These are phyloP conservation scores for Drosophila nigricruria DNA, from an alignment of 2,888 invertebrate genomes.

Conservation along the genomic window DNA sequence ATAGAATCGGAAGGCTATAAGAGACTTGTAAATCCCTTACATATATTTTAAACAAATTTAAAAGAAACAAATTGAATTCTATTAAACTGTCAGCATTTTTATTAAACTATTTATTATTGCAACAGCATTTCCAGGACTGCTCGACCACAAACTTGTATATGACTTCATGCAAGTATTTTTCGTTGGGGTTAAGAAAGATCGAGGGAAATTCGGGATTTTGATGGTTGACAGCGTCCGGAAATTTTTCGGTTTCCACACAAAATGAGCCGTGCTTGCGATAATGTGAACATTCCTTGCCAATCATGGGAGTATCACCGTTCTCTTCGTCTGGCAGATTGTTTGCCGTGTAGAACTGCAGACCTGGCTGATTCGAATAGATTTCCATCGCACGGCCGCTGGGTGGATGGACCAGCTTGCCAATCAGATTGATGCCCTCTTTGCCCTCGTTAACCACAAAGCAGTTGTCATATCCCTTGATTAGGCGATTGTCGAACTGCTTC, in stretches of 20 bases:
- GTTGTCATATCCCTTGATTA: conserved; percentile 82
- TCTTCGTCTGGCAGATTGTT: conserved; percentile 90
- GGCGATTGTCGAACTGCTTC: conserved; percentile 85
- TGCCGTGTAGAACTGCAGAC: conserved; percentile 95
- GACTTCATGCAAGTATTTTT: conserved; percentile 82
- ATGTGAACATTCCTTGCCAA: conserved; percentile 89
- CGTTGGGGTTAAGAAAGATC: conserved; percentile 89
- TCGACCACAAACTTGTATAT: conserved; percentile 64
- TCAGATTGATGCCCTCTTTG: conserved; percentile 29
- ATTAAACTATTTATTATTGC: conserved; percentile 35
- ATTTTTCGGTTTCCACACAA: conserved; percentile 96
- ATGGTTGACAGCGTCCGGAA: conserved; percentile 94
- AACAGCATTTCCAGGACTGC: conserved; percentile 69
- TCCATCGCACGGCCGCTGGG: conserved; percentile 90
- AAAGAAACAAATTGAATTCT: neutral
- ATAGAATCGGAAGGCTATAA: too few relatives aligned
- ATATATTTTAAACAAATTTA: neutral
- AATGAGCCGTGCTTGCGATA: conserved; percentile 93
- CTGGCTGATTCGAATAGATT: conserved; percentile 94
- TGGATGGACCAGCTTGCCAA: conserved; percentile 86
- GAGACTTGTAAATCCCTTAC: too few relatives aligned
- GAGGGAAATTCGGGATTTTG: conserved; percentile 91
- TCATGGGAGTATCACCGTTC: conserved; percentile 86
- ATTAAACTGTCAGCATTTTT: conserved; percentile 30
- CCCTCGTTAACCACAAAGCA: conserved; percentile 69